Evolutionary conservation across 2,113 vertebrate genomes (phyloP).

Genomic region (Chaenocephalus aceratus): DNA sequence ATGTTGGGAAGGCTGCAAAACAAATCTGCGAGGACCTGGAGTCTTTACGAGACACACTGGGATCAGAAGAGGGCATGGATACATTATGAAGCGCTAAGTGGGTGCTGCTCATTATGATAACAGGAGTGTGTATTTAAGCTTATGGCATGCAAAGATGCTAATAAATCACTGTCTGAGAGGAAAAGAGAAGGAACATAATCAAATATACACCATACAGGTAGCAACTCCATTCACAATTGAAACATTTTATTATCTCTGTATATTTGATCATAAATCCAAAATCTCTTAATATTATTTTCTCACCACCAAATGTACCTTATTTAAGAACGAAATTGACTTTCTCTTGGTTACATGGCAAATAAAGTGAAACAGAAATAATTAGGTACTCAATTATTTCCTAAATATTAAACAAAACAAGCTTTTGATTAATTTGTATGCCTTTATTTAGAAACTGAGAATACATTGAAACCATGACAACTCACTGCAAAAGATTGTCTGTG

Average conservation of each 20-base stretch:
- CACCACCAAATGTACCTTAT: background rate
- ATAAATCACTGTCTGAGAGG: conserved; percentile 37
- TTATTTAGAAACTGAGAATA: background rate
- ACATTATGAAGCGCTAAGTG: conserved; percentile 46
- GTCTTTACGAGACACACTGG: conserved; percentile 26
- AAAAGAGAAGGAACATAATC: conserved; percentile 15
- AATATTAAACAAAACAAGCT: background rate
- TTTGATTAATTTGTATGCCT: background rate
- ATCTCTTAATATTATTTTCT: background rate
- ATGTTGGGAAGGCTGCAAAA: conserved; percentile 23
- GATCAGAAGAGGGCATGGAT: conserved; percentile 52
- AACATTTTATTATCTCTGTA: background rate
- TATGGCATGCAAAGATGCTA: conserved; percentile 38
- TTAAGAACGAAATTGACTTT: background rate
- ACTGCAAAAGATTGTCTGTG: background rate
- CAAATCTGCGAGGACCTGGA: conserved; percentile 39
- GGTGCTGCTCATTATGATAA: conserved; percentile 48
- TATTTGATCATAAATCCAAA: conserved; percentile 3
- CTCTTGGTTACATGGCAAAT: background rate
- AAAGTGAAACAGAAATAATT: background rate
- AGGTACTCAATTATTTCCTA: too few relatives aligned
- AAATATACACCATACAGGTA: conserved; percentile 11
- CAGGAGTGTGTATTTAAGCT: conserved; percentile 52
- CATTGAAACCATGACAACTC: background rate
- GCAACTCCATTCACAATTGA: background rate